Conservation (phyloP, 2,797 vertebrate genomes). For the Cryptoblepharus egeriae region DNA sequence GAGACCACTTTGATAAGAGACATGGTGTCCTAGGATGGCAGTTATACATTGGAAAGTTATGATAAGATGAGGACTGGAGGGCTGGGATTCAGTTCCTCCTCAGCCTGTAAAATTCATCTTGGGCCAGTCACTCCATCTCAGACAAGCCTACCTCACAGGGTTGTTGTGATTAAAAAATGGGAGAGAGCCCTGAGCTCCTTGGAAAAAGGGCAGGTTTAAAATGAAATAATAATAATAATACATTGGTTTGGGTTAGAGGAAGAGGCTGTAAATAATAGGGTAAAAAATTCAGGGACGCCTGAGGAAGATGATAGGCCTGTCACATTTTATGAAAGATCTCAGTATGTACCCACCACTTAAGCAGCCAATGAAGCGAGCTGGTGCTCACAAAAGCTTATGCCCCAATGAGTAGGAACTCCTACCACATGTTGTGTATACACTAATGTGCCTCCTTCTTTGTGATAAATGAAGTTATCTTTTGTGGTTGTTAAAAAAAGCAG, state of each 20-base stretch:
- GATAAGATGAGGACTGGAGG: no score
- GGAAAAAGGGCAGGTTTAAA: no score
- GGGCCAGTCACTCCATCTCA: no score
- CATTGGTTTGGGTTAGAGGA: not conserved
- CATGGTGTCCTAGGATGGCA: no score
- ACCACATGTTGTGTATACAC: not conserved
- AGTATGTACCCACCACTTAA: not conserved
- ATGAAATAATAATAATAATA: not conserved
- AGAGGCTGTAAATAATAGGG: not conserved
- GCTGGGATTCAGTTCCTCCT: no score
- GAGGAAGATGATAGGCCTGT: not conserved
- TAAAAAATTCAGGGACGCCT: not conserved
- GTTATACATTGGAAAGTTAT: no score
- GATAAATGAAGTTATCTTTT: not conserved
- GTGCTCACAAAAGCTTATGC: not conserved
- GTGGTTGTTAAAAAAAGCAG: not conserved
- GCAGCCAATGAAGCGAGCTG: not conserved
- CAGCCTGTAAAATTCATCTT: no score
- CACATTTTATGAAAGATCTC: not conserved
- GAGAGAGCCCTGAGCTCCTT: no score
- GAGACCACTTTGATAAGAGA: not conserved
- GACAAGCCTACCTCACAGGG: no score
- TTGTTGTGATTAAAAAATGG: no score
- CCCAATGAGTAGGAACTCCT: not conserved
- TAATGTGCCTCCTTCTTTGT: not conserved